Percentiles rank a stretch among this genome's conserved stretches.
Conservation (phyloP, 2,797 vertebrate genomes). For the Pampus argenteus region DNA sequence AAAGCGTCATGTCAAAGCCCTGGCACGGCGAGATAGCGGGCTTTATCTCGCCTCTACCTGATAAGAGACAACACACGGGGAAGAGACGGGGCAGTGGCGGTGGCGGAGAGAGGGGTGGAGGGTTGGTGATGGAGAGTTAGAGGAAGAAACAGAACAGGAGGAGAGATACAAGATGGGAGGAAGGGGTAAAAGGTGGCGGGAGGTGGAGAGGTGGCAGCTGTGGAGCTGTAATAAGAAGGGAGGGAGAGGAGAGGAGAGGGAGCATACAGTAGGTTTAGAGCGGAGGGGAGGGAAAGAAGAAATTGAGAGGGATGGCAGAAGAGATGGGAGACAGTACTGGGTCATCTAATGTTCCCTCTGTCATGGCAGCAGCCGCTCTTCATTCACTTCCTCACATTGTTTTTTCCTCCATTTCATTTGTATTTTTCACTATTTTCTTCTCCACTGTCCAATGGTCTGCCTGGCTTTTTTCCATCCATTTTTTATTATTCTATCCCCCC, state of each 20-base stretch:
- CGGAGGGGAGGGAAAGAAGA: constrained; percentile 47
- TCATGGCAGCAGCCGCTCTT: constrained; percentile 40
- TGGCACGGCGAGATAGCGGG: constrained; percentile 83
- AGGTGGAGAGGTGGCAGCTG: constrained; percentile 48
- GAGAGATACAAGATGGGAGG: constrained; percentile 65
- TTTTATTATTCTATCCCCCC: constrained; percentile 3
- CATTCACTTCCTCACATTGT: constrained; percentile 40
- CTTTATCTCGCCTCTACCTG: constrained; percentile 84
- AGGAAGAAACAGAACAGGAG: constrained; percentile 49
- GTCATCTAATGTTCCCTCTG: constrained; percentile 61
- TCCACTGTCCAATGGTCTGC: constrained; percentile 50
- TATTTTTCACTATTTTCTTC: constrained; percentile 62
- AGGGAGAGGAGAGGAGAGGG: constrained; percentile 35
- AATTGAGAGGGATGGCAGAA: constrained; percentile 62
- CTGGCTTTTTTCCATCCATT: constrained; percentile 31
- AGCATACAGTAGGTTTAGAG: constrained; percentile 50
- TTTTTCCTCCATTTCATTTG: constrained; percentile 51
- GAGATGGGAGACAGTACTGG: constrained; percentile 51
- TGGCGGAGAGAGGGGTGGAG: neutral
- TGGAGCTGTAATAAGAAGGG: constrained; percentile 65
- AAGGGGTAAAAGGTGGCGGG: constrained; percentile 48
- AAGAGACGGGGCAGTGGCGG: constrained; percentile 58
- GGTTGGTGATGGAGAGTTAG: constrained; percentile 47
- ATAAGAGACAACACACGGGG: constrained; percentile 84
- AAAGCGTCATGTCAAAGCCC: constrained; percentile 84